Conservation (phyloP, 1,140 invertebrate species). For the Zaprionus lachaisei region DNA sequence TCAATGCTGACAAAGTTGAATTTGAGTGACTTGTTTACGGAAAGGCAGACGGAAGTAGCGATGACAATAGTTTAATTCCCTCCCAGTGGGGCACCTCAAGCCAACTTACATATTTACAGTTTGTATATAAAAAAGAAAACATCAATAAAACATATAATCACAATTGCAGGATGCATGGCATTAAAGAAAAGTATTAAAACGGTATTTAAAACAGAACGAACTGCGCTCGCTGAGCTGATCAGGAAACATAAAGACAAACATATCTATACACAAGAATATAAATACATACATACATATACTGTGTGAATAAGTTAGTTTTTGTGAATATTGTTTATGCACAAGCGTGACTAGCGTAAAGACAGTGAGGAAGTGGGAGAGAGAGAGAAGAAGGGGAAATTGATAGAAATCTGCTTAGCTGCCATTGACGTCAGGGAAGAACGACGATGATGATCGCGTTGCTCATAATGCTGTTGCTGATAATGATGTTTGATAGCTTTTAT, state of each 20-base stretch:
- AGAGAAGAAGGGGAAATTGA: background rate
- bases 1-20: too few species aligned
- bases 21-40: too few species aligned
- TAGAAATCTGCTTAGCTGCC: background rate
- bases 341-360: background rate
- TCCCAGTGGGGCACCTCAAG: too few species aligned
- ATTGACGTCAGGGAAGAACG: slow-evolving; percentile 1
- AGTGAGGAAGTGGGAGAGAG: background rate
- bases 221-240: background rate
- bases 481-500: slow-evolving; percentile 1
- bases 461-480: background rate
- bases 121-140: too few species aligned
- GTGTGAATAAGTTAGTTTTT: background rate
- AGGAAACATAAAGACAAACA: background rate
- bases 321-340: slow-evolving; percentile 2
- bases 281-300: background rate
- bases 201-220: background rate
- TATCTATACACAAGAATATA: background rate
- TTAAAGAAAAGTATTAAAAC: background rate
- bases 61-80: too few species aligned
- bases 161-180: background rate
- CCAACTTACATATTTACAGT: too few species aligned
- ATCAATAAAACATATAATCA: too few species aligned
- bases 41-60: too few species aligned
- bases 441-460: background rate